Evolutionary conservation across 2,113 vertebrate genomes (phyloP).

Genomic region (Cathartes aura): DNA sequence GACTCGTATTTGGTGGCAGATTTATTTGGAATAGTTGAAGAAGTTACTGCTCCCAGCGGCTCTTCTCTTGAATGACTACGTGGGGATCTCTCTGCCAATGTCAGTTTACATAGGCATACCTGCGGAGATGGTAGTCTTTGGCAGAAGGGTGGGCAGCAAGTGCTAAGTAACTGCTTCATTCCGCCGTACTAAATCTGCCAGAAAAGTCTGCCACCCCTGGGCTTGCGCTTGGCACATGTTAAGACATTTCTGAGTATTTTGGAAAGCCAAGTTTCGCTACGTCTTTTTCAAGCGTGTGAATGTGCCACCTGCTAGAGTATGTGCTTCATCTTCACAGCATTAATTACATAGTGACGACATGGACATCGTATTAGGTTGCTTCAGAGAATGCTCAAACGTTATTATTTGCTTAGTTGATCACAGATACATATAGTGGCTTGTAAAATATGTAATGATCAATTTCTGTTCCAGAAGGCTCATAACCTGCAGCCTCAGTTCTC

Average conservation of each 20-base stretch:
- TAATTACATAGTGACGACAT: background rate
- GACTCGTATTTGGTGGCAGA: background rate
- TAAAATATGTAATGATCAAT: background rate
- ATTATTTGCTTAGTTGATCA: background rate
- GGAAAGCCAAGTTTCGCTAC: background rate
- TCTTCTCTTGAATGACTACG: background rate
- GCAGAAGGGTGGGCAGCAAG: background rate
- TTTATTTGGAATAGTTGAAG: background rate
- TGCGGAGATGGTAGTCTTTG: background rate
- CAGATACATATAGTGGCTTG: background rate
- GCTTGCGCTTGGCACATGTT: rapidly evolving
- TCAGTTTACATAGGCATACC: background rate
- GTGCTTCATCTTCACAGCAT: background rate
- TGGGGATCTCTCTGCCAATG: background rate
- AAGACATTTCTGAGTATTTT: background rate
- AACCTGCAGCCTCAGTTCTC: background rate
- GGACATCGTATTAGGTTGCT: background rate
- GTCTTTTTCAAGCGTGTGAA: background rate
- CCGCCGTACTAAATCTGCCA: rapidly evolving
- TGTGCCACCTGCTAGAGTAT: background rate
- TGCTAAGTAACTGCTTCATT: background rate
- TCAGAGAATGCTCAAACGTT: background rate
- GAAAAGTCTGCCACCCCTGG: background rate
- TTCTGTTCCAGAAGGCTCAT: background rate
- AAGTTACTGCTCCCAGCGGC: background rate